Conservation (phyloP, 2,888 invertebrate species). For the Synergus laeviventris region DNA sequence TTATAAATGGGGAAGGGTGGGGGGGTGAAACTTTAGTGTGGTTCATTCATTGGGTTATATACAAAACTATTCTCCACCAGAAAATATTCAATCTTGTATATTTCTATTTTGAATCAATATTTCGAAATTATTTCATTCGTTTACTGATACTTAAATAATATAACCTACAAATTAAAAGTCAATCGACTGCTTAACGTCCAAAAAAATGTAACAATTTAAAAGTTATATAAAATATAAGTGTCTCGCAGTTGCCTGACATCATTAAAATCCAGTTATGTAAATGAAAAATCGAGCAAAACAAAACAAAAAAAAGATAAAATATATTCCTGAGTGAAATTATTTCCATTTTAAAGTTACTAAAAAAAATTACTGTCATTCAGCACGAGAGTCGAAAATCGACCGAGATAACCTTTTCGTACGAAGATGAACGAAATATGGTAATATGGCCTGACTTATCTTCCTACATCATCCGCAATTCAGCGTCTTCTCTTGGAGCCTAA, state of each 20-base stretch:
- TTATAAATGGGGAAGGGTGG: too few species aligned
- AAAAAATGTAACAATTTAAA: background rate
- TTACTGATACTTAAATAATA: too few species aligned
- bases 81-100: too few species aligned
- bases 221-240: background rate
- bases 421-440: slow-evolving; percentile 9
- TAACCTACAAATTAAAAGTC: too few species aligned
- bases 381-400: background rate
- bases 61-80: too few species aligned
- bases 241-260: background rate
- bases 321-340: background rate
- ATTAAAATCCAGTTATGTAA: background rate
- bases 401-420: background rate
- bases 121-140: too few species aligned
- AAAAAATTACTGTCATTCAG: background rate
- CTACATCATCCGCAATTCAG: background rate
- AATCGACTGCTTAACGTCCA: background rate
- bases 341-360: background rate
- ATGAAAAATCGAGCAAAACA: background rate
- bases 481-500: background rate
- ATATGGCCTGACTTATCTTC: slow-evolving; percentile 7
- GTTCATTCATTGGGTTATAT: too few species aligned
- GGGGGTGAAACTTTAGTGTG: too few species aligned
- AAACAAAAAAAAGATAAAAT: background rate
- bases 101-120: too few species aligned